Evolutionary conservation across 2,113 vertebrate species (phyloP).

Genomic region (Callaeas wilsoni): DNA sequence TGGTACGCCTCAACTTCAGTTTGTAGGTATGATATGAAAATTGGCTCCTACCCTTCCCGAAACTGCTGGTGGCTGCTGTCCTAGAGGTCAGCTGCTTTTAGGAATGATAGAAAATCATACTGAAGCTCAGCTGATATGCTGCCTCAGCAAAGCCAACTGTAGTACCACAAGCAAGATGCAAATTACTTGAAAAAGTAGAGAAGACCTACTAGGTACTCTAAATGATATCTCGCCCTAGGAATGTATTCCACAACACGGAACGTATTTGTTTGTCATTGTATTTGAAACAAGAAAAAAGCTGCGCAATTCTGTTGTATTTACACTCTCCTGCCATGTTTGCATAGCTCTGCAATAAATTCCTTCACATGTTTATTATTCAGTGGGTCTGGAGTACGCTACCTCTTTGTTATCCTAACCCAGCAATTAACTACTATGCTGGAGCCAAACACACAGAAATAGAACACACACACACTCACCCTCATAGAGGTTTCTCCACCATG

Average conservation of each 20-base stretch:
- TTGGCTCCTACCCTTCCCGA: not conserved
- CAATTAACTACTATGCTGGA: not conserved
- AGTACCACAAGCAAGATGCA: not conserved
- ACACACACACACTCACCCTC: conserved; percentile 78
- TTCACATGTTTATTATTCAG: not conserved
- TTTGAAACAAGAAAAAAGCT: not conserved
- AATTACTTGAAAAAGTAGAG: not conserved
- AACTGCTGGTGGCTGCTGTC: not conserved
- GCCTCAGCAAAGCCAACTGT: not conserved
- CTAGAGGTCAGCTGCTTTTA: not conserved
- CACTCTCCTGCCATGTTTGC: not conserved
- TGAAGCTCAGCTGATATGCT: not conserved
- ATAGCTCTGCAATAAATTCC: not conserved
- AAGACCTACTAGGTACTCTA: not conserved
- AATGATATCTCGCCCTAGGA: not conserved
- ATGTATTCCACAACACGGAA: not conserved
- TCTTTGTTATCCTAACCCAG: not conserved
- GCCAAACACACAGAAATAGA: not conserved
- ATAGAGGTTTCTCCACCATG: conserved; percentile 98
- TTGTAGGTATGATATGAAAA: not conserved
- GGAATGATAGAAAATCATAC: not conserved
- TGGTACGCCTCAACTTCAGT: not conserved
- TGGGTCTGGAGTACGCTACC: not conserved
- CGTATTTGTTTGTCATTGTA: not conserved
- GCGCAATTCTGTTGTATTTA: not conserved